A percentile compares a stretch with the other conserved stretches of the same genome.
Conservation (phyloP, 1,140 invertebrate genomes). For the Achatina immaculata region DNA sequence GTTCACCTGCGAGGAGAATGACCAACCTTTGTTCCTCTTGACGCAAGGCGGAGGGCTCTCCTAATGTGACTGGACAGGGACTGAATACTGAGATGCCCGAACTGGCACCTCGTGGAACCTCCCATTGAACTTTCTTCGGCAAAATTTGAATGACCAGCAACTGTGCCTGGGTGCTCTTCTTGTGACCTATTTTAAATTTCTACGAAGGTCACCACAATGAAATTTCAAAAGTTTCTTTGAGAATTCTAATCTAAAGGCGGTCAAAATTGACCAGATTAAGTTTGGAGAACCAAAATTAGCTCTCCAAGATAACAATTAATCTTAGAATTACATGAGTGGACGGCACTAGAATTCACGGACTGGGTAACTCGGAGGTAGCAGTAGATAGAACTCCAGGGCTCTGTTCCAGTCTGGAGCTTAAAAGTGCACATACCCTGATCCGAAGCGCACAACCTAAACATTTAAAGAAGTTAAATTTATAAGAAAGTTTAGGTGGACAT, state of each 20-base stretch:
- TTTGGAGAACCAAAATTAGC: neutral
- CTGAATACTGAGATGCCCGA: neutral
- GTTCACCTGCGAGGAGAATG: neutral
- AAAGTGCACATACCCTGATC: too few relatives aligned
- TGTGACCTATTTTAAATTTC: neutral
- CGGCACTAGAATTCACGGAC: too few relatives aligned
- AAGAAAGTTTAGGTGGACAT: too few relatives aligned
- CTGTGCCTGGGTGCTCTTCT: neutral
- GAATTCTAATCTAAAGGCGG: neutral
- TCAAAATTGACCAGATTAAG: neutral
- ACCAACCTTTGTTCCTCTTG: constrained; percentile 1
- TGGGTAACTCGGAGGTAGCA: too few relatives aligned
- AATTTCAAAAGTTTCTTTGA: neutral
- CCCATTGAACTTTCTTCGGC: neutral
- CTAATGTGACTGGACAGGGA: neutral
- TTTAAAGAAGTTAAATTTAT: too few relatives aligned
- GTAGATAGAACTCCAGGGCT: too few relatives aligned
- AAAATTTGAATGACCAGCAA: neutral
- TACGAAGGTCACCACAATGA: neutral
- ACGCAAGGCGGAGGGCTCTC: neutral
- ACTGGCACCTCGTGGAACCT: neutral
- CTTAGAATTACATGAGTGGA: too few relatives aligned
- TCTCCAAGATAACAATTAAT: neutral
- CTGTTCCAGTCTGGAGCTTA: too few relatives aligned
- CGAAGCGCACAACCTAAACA: too few relatives aligned